These are phyloP conservation scores for Coregonus suidteri DNA, from an alignment of 2,797 vertebrate genomes.

Conservation along the genomic window DNA sequence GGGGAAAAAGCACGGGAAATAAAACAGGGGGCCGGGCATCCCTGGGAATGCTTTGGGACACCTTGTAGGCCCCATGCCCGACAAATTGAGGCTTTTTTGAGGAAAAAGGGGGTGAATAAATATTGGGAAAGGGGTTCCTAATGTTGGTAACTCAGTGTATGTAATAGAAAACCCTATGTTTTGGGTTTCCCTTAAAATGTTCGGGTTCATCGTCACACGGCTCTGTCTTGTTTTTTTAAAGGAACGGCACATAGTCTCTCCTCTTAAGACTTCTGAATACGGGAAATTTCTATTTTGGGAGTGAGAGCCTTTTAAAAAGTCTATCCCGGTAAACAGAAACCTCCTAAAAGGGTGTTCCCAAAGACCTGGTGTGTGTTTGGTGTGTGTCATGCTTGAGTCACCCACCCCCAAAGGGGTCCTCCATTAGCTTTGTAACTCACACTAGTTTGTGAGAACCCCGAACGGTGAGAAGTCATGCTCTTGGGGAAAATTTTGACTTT, in stretches of 20 bases:
- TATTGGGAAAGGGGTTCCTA: too few species aligned
- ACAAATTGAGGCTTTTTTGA: too few species aligned
- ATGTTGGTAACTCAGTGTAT: not conserved
- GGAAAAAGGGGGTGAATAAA: too few species aligned
- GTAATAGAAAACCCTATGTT: too few species aligned
- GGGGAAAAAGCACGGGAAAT: too few species aligned
- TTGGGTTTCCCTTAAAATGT: too few species aligned
- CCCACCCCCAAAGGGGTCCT: constrained; percentile 41
- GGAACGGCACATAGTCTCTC: constrained; percentile 19
- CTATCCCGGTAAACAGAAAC: constrained; percentile 2
- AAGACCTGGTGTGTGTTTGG: constrained; percentile 19
- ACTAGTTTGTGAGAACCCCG: constrained; percentile 30
- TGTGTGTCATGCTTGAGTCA: constrained; percentile 53
- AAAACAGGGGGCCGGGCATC: too few species aligned
- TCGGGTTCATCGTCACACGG: constrained; percentile 14
- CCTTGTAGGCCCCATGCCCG: too few species aligned
- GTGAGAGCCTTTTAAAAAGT: constrained; percentile 11
- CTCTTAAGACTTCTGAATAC: not conserved
- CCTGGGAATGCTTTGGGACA: too few species aligned
- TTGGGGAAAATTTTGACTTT: too few species aligned
- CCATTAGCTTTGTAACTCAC: constrained; percentile 50
- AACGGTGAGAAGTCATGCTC: constrained; percentile 1
- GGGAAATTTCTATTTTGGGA: constrained; percentile 19
- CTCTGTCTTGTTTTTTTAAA: constrained; percentile 38
- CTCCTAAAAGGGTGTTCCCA: constrained; percentile 10